Base-by-base conservation (phyloP, 2,888 invertebrate genomes). In the Spisula solida region DNA sequence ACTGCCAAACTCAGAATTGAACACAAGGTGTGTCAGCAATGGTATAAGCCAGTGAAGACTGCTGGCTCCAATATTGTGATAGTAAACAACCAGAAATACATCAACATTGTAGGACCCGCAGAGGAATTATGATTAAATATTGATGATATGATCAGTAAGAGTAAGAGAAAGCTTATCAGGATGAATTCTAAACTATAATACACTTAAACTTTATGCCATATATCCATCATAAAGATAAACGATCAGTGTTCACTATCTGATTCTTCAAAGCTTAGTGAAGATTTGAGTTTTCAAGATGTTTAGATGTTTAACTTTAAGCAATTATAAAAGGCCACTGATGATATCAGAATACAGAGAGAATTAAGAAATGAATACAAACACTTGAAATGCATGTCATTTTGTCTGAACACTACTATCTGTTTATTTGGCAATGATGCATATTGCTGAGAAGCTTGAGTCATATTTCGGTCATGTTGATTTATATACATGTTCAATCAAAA, bases 81-180 rank as follows among this genome's bases (percentile, higher is more conserved):
- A 75, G 75, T 31, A 75, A 31, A 31, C 75, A 34, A 34, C 75
- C 34, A 75, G 29, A 8, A 75, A 75, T 31, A 75, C 75, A 75
- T 75, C 75, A 75, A 75, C 75, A 16, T 75, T 34, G 75, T 34
- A 75, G 75, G 75, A 75, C 75, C 75, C 25, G 75, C 75, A 75
- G 75, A 75, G 75, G 75, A 75, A 75, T 75, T 31, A 75, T 75
- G 75, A 75, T 75, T 75, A 75, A 75, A 75, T 34, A 75, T 75
- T 75, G 75, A 75, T 34, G 75, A 75, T 75, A 75, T 75, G 75
- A 75, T 75, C 29, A 31, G 75, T 34, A 75, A 75, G 41, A 41
- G 75, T 75, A 75, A 75, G 75, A 75, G 75, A 34, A 34, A 34
- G 75, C 75, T 75, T 75, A 31, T 34, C 34, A 5, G 31, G 75